Conservation (phyloP, 1,140 invertebrate genomes). For the Dendroctonus valens region DNA sequence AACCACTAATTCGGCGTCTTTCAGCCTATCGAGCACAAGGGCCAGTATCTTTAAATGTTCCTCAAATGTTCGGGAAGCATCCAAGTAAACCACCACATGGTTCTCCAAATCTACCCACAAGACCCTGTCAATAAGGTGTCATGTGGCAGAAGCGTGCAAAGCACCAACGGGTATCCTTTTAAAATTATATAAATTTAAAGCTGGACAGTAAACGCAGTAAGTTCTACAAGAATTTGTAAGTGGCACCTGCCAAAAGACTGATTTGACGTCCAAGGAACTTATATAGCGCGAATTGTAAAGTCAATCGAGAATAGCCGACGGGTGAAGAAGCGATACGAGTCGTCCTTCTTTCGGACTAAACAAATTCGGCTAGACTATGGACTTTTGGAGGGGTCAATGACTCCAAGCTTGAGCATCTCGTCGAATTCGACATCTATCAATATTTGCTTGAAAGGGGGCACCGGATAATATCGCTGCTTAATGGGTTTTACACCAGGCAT, state of each 20-base stretch:
- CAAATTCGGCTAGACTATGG: slow-evolving; percentile 39
- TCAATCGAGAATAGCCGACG: no score
- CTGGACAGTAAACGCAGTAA: slow-evolving; percentile 50
- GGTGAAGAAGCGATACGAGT: slow-evolving; percentile 40
- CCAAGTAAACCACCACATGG: slow-evolving; percentile 41
- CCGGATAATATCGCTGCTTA: no score
- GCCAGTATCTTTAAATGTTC: slow-evolving; percentile 16
- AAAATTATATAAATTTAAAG: slow-evolving; percentile 43
- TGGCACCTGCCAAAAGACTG: slow-evolving; percentile 50
- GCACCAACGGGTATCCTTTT: slow-evolving; percentile 42
- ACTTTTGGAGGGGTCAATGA: slow-evolving; percentile 36
- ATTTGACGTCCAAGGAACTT: slow-evolving; percentile 41
- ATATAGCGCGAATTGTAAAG: no score
- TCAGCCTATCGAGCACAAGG: slow-evolving; percentile 10
- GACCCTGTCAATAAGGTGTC: slow-evolving; percentile 40
- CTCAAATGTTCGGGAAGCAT: slow-evolving; percentile 19
- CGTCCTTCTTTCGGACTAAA: slow-evolving; percentile 40
- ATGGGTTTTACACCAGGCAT: no score
- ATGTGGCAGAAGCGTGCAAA: slow-evolving; percentile 46
- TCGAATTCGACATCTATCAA: slow-evolving; percentile 31
- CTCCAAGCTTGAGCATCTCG: slow-evolving; percentile 35
- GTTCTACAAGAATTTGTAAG: slow-evolving; percentile 42
- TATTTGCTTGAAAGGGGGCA: slow-evolving; percentile 25
- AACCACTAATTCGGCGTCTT: slow-evolving; percentile 15
- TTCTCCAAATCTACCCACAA: slow-evolving; percentile 30